Evolutionary conservation across 2,113 vertebrate genomes (phyloP), one percentile per base, ranked within the genome.

Genomic region (Trichomycterus rosablanca): DNA sequence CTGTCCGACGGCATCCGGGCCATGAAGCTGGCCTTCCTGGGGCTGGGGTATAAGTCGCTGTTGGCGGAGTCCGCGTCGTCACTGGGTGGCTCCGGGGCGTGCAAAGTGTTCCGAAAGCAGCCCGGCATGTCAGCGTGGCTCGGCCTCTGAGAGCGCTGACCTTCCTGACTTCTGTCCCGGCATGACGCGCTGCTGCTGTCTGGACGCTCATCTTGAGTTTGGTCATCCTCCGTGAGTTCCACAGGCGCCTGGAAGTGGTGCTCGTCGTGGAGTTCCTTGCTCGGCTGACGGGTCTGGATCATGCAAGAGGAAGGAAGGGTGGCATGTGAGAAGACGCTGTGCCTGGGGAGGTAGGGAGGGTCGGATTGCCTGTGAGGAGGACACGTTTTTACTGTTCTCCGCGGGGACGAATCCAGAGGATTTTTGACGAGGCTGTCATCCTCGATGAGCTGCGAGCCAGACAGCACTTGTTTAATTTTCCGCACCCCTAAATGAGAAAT

Each of bases 401-500:
- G 85, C 5, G 85, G 82, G 0, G 84, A 77, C 40, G 80, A 75
- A 55, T 81, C 79, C 42, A 68, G 75, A 76, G 78, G 89, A 49
- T 82, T 77, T 71, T 80, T 84, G 68, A 74, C 88, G 62, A 83
- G 56, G 40, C 81, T 82, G 67, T 91, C 86, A 1, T 83, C 77
- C n/a, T 87, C 83, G 5, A 40, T 59, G 5, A 63, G 64, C 48
- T 73, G 71, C 39, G 68, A 78, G 14, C 85, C 80, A 4, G 72
- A 82, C 54, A 97, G 79, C 15, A 77, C 86, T 71, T 83, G 90
- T 71, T 79, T 89, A 73, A 97, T 90, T 76, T 93, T 93, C 70
- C 77, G 90, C 23, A 92, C 42, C 28, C 92, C 94, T 59, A 97
- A 72, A 75, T 95, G 91, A 73, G 90, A 87, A 74, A 97, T 94